These are phyloP conservation scores for Oopsacas minuta DNA, from an alignment of 37 sponge, comb jelly and placozoan genomes.

Conservation along the genomic window DNA sequence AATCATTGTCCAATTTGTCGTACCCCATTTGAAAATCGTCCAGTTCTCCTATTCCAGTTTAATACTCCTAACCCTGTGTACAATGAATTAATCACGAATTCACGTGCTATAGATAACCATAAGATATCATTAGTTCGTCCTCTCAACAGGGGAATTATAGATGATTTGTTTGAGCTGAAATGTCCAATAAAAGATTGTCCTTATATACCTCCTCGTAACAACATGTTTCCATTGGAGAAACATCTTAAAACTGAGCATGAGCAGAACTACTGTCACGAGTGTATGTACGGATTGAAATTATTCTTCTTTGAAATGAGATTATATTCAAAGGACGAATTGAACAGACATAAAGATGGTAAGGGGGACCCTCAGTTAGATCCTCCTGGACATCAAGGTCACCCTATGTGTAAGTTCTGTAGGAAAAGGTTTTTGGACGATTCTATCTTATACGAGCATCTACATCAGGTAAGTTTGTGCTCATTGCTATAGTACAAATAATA, in stretches of 20 bases:
- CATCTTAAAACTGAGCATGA: constrained; percentile 47
- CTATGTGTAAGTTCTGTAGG: constrained; percentile 71
- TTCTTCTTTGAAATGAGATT: constrained; percentile 51
- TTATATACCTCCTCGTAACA: background rate
- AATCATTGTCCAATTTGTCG: constrained; percentile 81
- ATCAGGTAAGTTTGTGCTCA: constrained; percentile 6
- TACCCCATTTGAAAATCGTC: background rate
- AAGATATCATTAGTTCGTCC: background rate
- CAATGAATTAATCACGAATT: background rate
- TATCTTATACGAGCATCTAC: constrained; percentile 52
- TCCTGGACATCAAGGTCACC: constrained; percentile 65
- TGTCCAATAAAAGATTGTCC: background rate
- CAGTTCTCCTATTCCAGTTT: background rate
- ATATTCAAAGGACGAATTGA: constrained; percentile 53
- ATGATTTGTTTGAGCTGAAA: background rate
- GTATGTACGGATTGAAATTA: constrained; percentile 49
- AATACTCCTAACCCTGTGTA: background rate
- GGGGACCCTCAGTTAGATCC: constrained; percentile 53
- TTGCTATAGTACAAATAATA: background rate
- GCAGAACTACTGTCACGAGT: constrained; percentile 54
- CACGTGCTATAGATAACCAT: background rate
- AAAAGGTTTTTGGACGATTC: constrained; percentile 74
- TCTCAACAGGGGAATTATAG: background rate
- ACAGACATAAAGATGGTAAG: constrained; percentile 30
- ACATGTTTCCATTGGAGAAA: constrained; percentile 30